phyloP scores from a whole-genome alignment of 2,113 vertebrate genomes.

The Zapus hudsonius region DNA sequence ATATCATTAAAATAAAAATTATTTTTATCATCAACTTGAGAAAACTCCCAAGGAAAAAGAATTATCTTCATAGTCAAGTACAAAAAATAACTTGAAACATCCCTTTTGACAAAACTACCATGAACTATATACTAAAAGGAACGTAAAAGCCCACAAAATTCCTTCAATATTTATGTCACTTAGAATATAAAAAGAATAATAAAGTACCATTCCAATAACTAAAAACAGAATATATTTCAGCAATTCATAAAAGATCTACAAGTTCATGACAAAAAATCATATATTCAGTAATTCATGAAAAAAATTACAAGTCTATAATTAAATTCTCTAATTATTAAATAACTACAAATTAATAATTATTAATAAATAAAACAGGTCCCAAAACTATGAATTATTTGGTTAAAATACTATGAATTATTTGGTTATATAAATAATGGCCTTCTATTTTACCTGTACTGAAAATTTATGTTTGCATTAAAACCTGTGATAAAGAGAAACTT shows the following conservation, averaged over 20 bases:
- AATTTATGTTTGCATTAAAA: constrained; percentile 32
- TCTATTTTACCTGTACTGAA: constrained; percentile 35
- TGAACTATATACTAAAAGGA: constrained; percentile 21
- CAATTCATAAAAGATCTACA: constrained; percentile 1
- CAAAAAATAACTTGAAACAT: neutral
- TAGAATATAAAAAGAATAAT: neutral
- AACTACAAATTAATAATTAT: neutral
- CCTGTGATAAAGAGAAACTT: constrained; percentile 35
- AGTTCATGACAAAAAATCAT: neutral
- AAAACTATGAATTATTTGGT: constrained; percentile 21
- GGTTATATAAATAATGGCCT: constrained; percentile 26
- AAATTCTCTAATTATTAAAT: constrained; percentile 14
- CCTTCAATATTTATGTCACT: neutral
- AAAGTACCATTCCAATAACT: constrained; percentile 13
- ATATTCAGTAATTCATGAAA: constrained; percentile 9
- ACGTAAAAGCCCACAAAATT: constrained; percentile 6
- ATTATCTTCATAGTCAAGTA: neutral
- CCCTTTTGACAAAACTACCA: constrained; percentile 49
- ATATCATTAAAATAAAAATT: constrained; percentile 44
- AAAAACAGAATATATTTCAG: neutral
- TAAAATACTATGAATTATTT: constrained; percentile 25
- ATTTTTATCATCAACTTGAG: constrained; percentile 44
- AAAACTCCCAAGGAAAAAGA: constrained; percentile 41
- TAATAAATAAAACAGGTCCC: constrained; percentile 13
- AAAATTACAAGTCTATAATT: neutral